Evolutionary conservation across 2,113 vertebrate genomes (phyloP).

Genomic region (Triplophysa dalaica): DNA sequence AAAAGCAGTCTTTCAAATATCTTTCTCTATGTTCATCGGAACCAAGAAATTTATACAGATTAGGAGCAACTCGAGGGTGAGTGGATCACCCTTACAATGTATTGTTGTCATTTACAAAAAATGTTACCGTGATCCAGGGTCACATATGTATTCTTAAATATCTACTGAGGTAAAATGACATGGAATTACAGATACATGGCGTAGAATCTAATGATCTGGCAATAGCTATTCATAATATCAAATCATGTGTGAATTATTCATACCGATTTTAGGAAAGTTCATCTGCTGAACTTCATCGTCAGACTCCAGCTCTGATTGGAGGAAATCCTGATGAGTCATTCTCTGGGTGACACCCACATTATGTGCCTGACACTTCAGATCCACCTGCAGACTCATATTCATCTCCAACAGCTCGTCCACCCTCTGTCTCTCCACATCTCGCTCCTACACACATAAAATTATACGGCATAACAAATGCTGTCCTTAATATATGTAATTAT

Average conservation of each 20-base stretch:
- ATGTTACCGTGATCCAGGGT: no score
- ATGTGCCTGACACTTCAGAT: constrained; percentile 66
- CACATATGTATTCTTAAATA: no score
- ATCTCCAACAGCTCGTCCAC: constrained; percentile 80
- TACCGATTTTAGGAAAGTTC: constrained; percentile 61
- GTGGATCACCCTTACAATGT: no score
- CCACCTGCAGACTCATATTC: constrained; percentile 77
- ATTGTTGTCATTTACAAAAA: no score
- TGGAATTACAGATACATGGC: constrained; percentile 5
- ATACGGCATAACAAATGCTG: constrained; percentile 8
- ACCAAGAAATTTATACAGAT: no score
- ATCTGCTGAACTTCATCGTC: constrained; percentile 67
- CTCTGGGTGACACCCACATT: not conserved
- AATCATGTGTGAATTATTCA: constrained; percentile 33
- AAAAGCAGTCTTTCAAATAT: no score
- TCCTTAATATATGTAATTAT: no score
- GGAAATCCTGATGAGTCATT: constrained; percentile 52
- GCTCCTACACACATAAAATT: constrained; percentile 66
- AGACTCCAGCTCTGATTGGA: constrained; percentile 68
- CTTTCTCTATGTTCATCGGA: no score
- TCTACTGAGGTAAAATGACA: not conserved
- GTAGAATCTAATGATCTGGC: not conserved
- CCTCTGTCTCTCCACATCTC: constrained; percentile 76
- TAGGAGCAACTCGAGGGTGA: no score
- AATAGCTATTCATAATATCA: constrained; percentile 14